Evolutionary conservation across 2,113 vertebrate species (phyloP), one percentile per base, ranked within the genome.

Genomic region (Forbesichthys papilliferus): DNA sequence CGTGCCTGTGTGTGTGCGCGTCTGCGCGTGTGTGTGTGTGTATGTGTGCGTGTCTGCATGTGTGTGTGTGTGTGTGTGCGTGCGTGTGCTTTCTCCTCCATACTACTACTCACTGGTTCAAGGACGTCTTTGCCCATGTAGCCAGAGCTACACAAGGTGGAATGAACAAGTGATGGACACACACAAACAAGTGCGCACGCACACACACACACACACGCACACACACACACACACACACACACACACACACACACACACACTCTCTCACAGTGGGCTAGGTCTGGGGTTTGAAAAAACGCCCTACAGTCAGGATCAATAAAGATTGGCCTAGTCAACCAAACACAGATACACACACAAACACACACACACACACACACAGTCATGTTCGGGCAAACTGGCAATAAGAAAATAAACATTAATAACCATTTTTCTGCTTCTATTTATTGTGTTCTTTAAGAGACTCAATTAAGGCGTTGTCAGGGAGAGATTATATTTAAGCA

Each of bases 121-220:
- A 96, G 94, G 94, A 94, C 94, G 95, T 96, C 95, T 94, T 89
- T 48, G 64, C 80, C 73, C 74, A 76, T 71, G 73, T 77, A 64
- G 73, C 54, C 53, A 90, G 60, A 83, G 76, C 78, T 36, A 36
- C 7, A 8, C 68, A 61, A 33, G 71, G 64, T 33, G 48, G 66
- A 70, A 68, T 52, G 68, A 80, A 64, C 33, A 64, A 68, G 80
- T 68, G 16, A 53, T 42, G 36, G 36, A 42, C 36, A 42, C 36
- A 42, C 49, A 52, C 49, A 11, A 49, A 16, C 10, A 7, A n/a
- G 11, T 48, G 47, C 0, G 5, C 61, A 64, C n/a, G 51, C 61
- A 49, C 61, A 61, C 16, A 48, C 61, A 48, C n/a, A 64, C 61
- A 49, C 61, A 61, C 16, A 20, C 61, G 18, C 55, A 1, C 13